phyloP scores from a whole-genome alignment of 1,140 invertebrate genomes.

The Rhizoglyphus robini region DNA sequence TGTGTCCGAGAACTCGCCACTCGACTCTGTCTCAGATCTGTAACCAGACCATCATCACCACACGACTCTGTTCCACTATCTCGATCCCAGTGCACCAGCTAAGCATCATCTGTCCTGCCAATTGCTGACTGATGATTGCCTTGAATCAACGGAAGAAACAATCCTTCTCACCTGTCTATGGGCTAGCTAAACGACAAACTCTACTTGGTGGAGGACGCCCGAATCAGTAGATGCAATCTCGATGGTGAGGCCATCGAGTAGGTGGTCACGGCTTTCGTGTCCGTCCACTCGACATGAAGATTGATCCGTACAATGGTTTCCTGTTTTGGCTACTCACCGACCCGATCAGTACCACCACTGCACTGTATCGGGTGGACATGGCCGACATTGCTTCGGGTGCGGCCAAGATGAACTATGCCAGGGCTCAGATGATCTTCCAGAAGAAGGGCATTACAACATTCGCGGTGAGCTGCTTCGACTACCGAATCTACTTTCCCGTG shows the following conservation, averaged over 20 bases:
- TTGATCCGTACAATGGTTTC: constrained; percentile 81
- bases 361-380: constrained; percentile 62
- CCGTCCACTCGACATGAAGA: constrained; percentile 58
- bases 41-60: too few relatives aligned
- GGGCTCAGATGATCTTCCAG: constrained; percentile 16
- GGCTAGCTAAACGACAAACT: constrained; percentile 74
- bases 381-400: constrained; percentile 35
- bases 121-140: too few relatives aligned
- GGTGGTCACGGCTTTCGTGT: constrained; percentile 49
- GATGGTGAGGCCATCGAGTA: constrained; percentile 49
- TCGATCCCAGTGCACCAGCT: too few relatives aligned
- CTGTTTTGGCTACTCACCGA: constrained; percentile 23
- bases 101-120: too few relatives aligned
- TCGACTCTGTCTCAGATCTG: too few relatives aligned
- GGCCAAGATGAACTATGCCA: background rate
- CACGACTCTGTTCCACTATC: too few relatives aligned
- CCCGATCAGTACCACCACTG: constrained; percentile 34
- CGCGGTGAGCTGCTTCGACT: constrained; percentile 62
- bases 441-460: constrained; percentile 46
- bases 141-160: constrained; percentile 43
- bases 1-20: too few relatives aligned
- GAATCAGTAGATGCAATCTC: constrained; percentile 54
- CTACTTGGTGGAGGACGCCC: constrained; percentile 48
- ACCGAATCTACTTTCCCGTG: constrained; percentile 55
- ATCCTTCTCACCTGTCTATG: constrained; percentile 51